Evolutionary conservation across 1,140 invertebrate species (phyloP), one percentile per base, ranked within the genome.

Genomic region (Ips typographus): DNA sequence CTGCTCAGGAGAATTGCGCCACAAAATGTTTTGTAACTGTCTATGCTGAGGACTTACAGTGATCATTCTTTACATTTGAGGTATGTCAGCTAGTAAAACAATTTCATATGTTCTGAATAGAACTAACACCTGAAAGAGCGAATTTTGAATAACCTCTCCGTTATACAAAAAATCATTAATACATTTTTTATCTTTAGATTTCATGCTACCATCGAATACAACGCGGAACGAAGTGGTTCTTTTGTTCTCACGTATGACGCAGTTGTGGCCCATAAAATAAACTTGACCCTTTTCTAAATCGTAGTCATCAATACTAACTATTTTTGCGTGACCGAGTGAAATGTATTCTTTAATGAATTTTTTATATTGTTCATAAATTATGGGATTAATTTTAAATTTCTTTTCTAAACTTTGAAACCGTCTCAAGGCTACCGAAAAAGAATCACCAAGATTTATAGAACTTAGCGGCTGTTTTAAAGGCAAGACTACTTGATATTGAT

Each of bases 21-120:
- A 84, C 3, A 84, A 52, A 47, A 84, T 83, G 44, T 76, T 73
- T 65, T 83, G 80, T 51, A 77, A 79, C 40, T 77, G 70, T 37
- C 71, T 65, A 70, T 83, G 79, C 3, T 77, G 65, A 7, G 69
- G 44, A 58, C 77, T 55, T 2, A 83, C 70, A 57, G 62, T 36
- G 40, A 83, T 77, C 65, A 80, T 79, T 5, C 80, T 65, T 60
- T 80, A 84, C 80, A 82, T 82, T 72, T 82, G 77, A 59, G 72
- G 68, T 52, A 82, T 77, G 52, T 82, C 80, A 8, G 72, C 73
- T 4, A 71, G 71, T 1, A 83, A 40, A 1, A 76, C 76, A 65
- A 75, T 76, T 44, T 64, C 60, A 53, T 78, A 74, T 5, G 71
- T 70, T 38, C 80, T 67, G 71, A 83, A 84, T 4, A 76, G 62